Conservation (phyloP, 2,888 invertebrate species). For the Hemicrepidius hirtus region DNA sequence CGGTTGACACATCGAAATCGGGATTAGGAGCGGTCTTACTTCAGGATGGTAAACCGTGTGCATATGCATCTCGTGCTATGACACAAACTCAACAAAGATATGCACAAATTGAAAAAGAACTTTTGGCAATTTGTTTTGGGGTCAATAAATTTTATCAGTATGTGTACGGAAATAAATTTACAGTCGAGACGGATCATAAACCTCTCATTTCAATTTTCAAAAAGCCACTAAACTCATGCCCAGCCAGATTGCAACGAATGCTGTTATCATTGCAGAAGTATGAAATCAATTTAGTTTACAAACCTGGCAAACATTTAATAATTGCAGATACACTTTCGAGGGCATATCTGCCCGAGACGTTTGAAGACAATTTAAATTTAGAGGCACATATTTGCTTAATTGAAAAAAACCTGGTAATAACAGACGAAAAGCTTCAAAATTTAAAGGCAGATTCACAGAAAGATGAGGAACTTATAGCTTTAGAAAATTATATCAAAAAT, state of each 20-base stretch:
- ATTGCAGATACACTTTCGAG: too few species aligned
- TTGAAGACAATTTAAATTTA: not conserved
- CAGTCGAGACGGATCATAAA: conserved; percentile 52
- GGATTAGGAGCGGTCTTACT: conserved; percentile 63
- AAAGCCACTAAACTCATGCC: conserved; percentile 19
- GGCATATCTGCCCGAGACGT: not conserved
- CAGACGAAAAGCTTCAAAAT: not conserved
- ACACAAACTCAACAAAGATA: not conserved
- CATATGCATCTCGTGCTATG: conserved; percentile 62
- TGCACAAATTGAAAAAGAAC: conserved; percentile 63
- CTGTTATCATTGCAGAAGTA: too few species aligned
- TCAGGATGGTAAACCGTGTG: conserved; percentile 63
- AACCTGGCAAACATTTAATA: too few species aligned
- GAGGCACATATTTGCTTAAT: not conserved
- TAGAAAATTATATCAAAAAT: conserved; percentile 34
- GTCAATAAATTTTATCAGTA: conserved; percentile 63
- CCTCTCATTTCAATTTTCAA: conserved; percentile 39
- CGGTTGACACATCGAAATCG: conserved; percentile 34
- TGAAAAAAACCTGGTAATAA: not conserved
- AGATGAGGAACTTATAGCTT: not conserved
- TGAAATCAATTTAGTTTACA: too few species aligned
- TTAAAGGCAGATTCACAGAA: not conserved
- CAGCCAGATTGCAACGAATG: too few species aligned
- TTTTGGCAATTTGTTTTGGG: conserved; percentile 62
- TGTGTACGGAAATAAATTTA: conserved; percentile 58